Conservation (phyloP, 2,888 invertebrate genomes). For the Plagodis dolabraria region DNA sequence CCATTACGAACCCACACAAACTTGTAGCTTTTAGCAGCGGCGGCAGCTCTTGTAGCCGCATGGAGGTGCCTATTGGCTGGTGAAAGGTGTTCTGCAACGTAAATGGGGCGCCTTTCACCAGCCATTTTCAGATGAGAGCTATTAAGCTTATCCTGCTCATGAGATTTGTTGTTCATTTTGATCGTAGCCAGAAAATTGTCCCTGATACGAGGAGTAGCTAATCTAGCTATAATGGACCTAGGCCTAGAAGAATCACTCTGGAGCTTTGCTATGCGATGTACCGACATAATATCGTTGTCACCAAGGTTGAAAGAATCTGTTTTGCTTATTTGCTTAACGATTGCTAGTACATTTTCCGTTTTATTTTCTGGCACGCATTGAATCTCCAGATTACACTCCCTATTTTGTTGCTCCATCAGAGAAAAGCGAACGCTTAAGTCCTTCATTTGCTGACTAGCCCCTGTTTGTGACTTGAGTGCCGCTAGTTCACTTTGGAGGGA, state of each 20-base stretch:
- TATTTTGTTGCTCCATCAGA: not conserved
- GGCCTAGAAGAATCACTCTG: not conserved
- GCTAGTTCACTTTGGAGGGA: too few relatives aligned
- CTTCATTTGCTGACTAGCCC: not conserved
- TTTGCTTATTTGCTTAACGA: not conserved
- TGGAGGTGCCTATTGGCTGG: too few relatives aligned
- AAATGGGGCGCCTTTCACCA: not conserved
- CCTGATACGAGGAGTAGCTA: conserved; percentile 1
- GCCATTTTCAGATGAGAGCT: not conserved
- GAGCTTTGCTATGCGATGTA: not conserved
- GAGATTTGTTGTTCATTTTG: not conserved
- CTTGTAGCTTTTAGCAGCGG: too few relatives aligned
- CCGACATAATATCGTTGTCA: not conserved
- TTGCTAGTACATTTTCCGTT: conserved; percentile 10
- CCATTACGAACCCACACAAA: conserved; percentile 6
- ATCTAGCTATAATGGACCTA: not conserved
- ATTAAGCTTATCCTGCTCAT: conserved; percentile 3
- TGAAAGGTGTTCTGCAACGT: too few relatives aligned
- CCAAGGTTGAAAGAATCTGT: conserved; percentile 15
- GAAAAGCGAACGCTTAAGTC: conserved; percentile 23
- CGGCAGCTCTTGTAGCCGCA: too few relatives aligned
- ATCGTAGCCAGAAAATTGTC: conserved; percentile 1
- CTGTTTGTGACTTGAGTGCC: too few relatives aligned
- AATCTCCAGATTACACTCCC: conserved; percentile 28
- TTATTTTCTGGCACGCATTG: conserved; percentile 13